Evolutionary conservation across 2,113 vertebrate genomes (phyloP), one percentile per base, ranked within the genome.

Genomic region (Lepus europaeus): DNA sequence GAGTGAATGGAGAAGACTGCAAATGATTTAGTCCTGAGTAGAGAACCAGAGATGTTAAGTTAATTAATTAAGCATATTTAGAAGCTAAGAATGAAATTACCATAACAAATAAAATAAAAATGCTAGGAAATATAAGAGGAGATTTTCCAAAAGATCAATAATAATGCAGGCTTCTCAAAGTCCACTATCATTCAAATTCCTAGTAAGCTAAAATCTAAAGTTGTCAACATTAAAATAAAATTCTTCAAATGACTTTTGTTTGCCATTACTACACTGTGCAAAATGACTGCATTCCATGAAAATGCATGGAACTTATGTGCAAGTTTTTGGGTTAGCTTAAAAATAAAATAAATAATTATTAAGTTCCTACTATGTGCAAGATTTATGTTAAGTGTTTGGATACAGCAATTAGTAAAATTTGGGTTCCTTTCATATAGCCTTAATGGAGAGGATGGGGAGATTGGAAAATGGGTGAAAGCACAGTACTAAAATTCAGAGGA

Each of bases 141-240:
- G 73, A 69, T 31, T 17, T 11, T 19, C 63, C 3, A 0, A 68
- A 76, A 79, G 51, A 51, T 31, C 0, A 29, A n/a, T 12, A 87
- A 77, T 68, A 33, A 27, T 91, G 23, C 11, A 81, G 69, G 36
- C 11, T 19, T 92, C n/a, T 36, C 74, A 53, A 87, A 51, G 25
- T 87, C 49, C 73, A 84, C 66, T 23, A 33, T 4, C 36, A 68
- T 90, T 90, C 68, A 90, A 85, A 82, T 39, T 73, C 25, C 90
- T 68, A 59, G 33, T 56, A 68, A 59, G n/a, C 59, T 53, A 76
- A 81, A 72, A 45, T 81, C 61, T 36, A 31, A 93, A 87, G 77
- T 63, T 77, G 33, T 91, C 82, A 92, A 77, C 83, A 88, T 77
- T 82, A 73, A 45, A 83, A 78, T 64, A 91, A 73, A 56, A 66